Evolutionary conservation across 2,113 vertebrate species (phyloP).

Genomic region (Eublepharis macularius): DNA sequence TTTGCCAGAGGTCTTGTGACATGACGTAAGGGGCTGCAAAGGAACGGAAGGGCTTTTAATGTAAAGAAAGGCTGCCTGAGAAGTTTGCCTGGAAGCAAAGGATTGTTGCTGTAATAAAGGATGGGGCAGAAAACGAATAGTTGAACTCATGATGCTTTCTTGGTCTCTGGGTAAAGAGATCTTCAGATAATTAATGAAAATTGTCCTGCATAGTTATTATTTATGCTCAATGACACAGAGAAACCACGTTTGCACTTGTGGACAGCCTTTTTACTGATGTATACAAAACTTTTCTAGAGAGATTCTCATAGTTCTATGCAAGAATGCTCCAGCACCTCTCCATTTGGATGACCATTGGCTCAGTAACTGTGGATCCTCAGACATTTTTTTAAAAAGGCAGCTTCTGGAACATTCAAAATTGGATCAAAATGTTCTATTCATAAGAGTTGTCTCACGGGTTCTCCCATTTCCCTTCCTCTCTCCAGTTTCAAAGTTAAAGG

Average conservation of each 20-base stretch:
- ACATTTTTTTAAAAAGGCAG: no score
- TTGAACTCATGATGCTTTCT: conserved; percentile 15
- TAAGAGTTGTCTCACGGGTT: no score
- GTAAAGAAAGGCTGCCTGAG: conserved; percentile 64
- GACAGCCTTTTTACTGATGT: neutral
- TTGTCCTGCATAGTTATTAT: neutral
- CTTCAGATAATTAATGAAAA: neutral
- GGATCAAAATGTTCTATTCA: no score
- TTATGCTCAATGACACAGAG: neutral
- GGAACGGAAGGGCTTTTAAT: conserved; percentile 52
- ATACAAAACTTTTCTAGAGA: no score
- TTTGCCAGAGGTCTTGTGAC: conserved; percentile 58
- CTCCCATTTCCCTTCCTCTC: no score
- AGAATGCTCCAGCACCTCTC: no score
- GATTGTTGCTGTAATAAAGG: conserved; percentile 30
- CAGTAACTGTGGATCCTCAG: no score
- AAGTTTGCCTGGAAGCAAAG: conserved; percentile 50
- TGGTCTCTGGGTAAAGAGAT: conserved; percentile 15
- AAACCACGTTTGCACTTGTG: neutral
- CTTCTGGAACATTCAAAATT: no score
- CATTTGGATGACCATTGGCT: no score
- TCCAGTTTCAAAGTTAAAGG: no score
- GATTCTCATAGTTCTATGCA: no score
- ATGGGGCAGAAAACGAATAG: conserved; percentile 27
- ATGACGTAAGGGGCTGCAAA: conserved; percentile 46